Base-by-base conservation (phyloP, 2,888 invertebrate species). In the Eilema griseolum region DNA sequence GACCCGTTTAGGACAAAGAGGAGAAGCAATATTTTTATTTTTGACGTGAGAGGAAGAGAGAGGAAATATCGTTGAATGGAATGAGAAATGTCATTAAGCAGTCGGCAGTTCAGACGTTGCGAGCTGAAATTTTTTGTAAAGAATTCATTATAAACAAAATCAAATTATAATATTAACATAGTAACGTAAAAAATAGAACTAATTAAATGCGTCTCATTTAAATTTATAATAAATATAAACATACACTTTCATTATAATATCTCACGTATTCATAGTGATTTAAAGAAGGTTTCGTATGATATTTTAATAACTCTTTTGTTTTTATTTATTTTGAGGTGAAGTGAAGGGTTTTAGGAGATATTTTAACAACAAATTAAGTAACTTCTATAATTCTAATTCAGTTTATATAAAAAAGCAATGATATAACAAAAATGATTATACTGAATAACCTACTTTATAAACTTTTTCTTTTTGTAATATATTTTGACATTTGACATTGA, bases 401-500 rank as follows among this genome's bases (percentile, higher is more conserved):
- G 16, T 41, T 41, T 37, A 37, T 41, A 41, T 37, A 37, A 16
- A 16, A 41, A 41, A 16, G 14, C 16, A 20, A 46, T 46, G 20
- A 46, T 46, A 11, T 59, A 24, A 7, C 33, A 10, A 2, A 16
- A 37, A 23, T 8, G 23, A 61, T 2, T 24, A 11, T 23, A 52
- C 16, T 20, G 8, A 52, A 52, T n/a, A 64, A 23, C 64, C 3
- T 64, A 31, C 52, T 31, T 56, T 23, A 14, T 64, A 56, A 64
- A 64, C 64, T 7, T n/a, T n/a, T 14, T 12, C 7, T 52, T 52
- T 52, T 26, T 52, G 1, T 31, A 64, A 14, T 23, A 28, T 26
- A 10, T 56, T 56, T 66, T 66, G 66, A 66, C 66, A 74, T 10
- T 41, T 28, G 28, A 28, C 28, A 20, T 61, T 67, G 67, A 67